Evolutionary conservation across 2,113 vertebrate species (phyloP).

Genomic region (Xiphophorus maculatus): DNA sequence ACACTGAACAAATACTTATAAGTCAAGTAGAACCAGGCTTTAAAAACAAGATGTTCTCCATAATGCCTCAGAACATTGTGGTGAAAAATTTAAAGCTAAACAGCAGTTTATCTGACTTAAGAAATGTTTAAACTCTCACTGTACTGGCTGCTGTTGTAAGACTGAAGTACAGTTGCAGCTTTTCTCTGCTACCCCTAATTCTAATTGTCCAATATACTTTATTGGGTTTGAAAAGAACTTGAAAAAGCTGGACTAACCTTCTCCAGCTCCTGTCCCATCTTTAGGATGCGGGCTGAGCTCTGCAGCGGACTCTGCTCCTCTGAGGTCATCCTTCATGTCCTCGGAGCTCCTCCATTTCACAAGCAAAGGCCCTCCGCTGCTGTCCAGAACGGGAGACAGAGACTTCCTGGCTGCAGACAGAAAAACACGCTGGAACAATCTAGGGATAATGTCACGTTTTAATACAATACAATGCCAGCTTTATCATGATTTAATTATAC

Average conservation of each 20-base stretch:
- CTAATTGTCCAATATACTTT: neutral
- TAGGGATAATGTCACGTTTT: no score
- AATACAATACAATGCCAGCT: no score
- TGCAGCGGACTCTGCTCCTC: conserved; percentile 55
- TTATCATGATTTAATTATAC: no score
- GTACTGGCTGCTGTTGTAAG: neutral
- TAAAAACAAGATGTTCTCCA: neutral
- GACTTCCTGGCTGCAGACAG: conserved; percentile 86
- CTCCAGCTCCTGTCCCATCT: conserved; percentile 45
- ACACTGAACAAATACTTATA: neutral
- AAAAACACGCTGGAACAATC: no score
- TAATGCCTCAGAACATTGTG: neutral
- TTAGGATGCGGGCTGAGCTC: conserved; percentile 61
- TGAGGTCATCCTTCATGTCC: conserved; percentile 78
- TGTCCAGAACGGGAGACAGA: conserved; percentile 81
- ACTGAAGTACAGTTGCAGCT: neutral
- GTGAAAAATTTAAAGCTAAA: neutral
- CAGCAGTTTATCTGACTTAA: neutral
- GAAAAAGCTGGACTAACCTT: conserved; percentile 44
- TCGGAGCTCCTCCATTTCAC: conserved; percentile 84
- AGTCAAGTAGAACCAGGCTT: neutral
- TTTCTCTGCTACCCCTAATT: neutral
- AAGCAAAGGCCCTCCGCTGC: conserved; percentile 71
- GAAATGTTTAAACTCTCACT: neutral
- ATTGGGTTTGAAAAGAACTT: neutral